Percentiles rank a stretch among this genome's conserved stretches.
phyloP scores from a whole-genome alignment of 2,797 vertebrate species.

The Crax fasciolata region DNA sequence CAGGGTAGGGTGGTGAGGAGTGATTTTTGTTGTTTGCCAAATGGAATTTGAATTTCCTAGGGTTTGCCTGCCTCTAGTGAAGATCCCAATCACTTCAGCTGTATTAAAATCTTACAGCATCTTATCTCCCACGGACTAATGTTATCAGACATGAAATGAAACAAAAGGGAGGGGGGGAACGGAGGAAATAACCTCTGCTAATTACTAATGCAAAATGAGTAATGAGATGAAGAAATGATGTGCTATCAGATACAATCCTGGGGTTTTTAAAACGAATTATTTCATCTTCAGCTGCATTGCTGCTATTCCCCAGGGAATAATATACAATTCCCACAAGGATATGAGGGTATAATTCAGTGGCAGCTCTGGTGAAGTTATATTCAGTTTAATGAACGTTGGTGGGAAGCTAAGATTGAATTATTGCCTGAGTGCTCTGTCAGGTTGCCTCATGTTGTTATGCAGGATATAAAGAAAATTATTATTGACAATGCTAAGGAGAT shows the following conservation, averaged over 20 bases:
- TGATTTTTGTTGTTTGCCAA: background rate
- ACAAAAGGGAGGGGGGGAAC: background rate
- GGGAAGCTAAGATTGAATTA: conserved; percentile 76
- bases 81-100: conserved; percentile 5
- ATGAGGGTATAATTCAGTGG: conserved; percentile 64
- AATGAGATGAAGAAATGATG: conserved; percentile 62
- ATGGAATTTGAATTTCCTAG: conserved; percentile 11
- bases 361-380: conserved; percentile 71
- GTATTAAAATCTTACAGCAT: conserved; percentile 12
- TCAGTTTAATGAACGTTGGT: conserved; percentile 65
- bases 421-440: conserved; percentile 64
- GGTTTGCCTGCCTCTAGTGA: conserved; percentile 20
- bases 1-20: background rate
- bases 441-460: conserved; percentile 67
- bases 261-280: conserved; percentile 69
- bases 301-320: conserved; percentile 66
- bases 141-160: conserved; percentile 40
- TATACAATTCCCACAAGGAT: conserved; percentile 60
- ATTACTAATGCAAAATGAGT: conserved; percentile 64
- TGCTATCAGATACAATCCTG: conserved; percentile 57
- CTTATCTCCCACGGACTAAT: conserved; percentile 36
- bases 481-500: conserved; percentile 75
- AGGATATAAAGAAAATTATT: conserved; percentile 75
- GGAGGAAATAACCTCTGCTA: conserved; percentile 48
- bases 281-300: conserved; percentile 66